These are phyloP conservation scores for Orchestes rusci DNA, from an alignment of 2,888 invertebrate species.

Conservation along the genomic window DNA sequence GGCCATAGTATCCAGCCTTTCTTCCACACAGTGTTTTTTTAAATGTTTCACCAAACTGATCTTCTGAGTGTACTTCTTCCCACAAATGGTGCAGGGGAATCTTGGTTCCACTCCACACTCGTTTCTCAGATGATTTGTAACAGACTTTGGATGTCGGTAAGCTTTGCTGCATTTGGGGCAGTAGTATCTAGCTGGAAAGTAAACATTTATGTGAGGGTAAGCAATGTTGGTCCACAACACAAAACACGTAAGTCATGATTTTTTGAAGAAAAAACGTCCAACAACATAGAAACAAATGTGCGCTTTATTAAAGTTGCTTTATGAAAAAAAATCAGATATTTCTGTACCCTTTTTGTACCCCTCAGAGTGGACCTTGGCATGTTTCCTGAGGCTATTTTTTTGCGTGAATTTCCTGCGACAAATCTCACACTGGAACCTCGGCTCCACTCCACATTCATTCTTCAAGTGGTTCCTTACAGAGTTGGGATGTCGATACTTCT, in stretches of 20 bases:
- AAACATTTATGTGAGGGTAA: no score
- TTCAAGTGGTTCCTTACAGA: constrained; percentile 27
- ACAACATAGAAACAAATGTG: no score
- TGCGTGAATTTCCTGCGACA: constrained; percentile 41
- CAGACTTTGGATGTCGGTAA: constrained; percentile 29
- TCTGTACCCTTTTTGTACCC: no score
- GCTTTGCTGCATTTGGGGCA: constrained; percentile 28
- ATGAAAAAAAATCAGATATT: no score
- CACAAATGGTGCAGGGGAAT: constrained; percentile 24
- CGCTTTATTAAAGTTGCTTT: no score
- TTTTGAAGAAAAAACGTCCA: no score
- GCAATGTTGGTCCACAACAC: no score
- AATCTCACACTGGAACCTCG: constrained; percentile 27
- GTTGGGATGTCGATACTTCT: constrained; percentile 20
- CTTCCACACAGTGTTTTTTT: no score
- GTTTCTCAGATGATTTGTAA: constrained; percentile 17
- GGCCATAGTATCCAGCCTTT: no score
- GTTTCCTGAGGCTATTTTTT: not conserved
- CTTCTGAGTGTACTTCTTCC: constrained; percentile 4
- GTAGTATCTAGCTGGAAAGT: constrained; percentile 1
- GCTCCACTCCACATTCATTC: constrained; percentile 29
- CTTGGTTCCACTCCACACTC: constrained; percentile 30
- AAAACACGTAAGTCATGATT: no score
- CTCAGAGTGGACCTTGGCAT: no score
- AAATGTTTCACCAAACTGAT: constrained; percentile 1